Conservation (phyloP, 2,113 vertebrate genomes). For the Synchiropus splendidus region DNA sequence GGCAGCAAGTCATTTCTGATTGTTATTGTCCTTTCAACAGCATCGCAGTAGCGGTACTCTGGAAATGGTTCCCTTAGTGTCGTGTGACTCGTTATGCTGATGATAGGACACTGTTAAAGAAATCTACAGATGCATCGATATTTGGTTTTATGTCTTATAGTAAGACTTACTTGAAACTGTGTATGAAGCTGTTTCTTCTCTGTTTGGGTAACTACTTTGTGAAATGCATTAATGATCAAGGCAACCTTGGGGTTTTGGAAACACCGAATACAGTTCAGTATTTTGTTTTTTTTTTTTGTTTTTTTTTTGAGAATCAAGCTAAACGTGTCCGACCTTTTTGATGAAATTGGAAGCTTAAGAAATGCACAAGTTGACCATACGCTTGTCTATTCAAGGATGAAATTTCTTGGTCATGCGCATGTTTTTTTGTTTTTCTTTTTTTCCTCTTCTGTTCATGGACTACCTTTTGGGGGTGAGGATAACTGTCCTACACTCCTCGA, state of each 20-base stretch:
- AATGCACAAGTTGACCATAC: slow-evolving; percentile 41
- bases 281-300: slow-evolving; percentile 40
- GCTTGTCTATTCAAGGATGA: slow-evolving; percentile 32
- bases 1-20: slow-evolving; percentile 35
- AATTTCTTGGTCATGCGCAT: slow-evolving; percentile 48
- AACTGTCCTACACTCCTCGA: slow-evolving; percentile 16
- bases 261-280: slow-evolving; percentile 60
- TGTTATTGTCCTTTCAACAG: slow-evolving; percentile 39
- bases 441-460: slow-evolving; percentile 42
- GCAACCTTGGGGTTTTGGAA: slow-evolving; percentile 57
- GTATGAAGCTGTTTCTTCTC: slow-evolving; percentile 67
- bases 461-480: slow-evolving; percentile 29
- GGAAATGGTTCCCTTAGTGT: slow-evolving; percentile 42
- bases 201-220: slow-evolving; percentile 62
- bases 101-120: slow-evolving; percentile 70
- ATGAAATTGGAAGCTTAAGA: slow-evolving; percentile 28
- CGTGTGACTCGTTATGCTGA: slow-evolving; percentile 48
- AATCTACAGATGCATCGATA: slow-evolving; percentile 58
- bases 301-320: slow-evolving; percentile 17
- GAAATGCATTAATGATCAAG: slow-evolving; percentile 59
- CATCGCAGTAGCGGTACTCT: slow-evolving; percentile 45
- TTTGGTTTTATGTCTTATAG: slow-evolving; percentile 75
- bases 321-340: slow-evolving; percentile 41
- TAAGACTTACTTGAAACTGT: slow-evolving; percentile 78
- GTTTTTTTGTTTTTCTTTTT: slow-evolving; percentile 54